Conservation (phyloP, 1,140 invertebrate genomes). For the Drosophila mauritiana region DNA sequence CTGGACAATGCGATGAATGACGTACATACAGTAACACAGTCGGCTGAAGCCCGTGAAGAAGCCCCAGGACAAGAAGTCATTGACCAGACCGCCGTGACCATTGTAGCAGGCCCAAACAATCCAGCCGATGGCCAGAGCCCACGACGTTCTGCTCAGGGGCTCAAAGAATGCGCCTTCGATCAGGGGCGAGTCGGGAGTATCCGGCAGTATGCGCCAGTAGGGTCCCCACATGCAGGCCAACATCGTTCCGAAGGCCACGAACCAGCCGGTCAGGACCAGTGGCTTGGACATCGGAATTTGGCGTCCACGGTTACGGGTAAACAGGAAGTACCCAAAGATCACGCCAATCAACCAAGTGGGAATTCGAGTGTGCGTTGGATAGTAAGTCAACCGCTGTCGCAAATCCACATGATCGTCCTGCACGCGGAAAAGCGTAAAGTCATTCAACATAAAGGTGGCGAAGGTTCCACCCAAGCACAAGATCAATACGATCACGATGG, state of each 20-base stretch:
- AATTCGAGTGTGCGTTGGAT: constrained; percentile 85
- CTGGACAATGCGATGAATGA: constrained; percentile 86
- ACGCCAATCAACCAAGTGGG: constrained; percentile 87
- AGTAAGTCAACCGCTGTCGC: constrained; percentile 77
- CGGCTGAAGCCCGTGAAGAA: constrained; percentile 88
- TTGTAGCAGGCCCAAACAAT: constrained; percentile 89
- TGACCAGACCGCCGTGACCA: constrained; percentile 88
- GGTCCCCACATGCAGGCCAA: constrained; percentile 85
- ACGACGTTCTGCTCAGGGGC: constrained; percentile 88
- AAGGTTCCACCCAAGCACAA: constrained; percentile 87
- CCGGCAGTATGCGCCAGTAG: constrained; percentile 87
- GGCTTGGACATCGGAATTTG: constrained; percentile 70
- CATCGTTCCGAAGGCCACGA: constrained; percentile 85
- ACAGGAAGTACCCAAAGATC: constrained; percentile 86
- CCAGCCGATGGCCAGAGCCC: constrained; percentile 89
- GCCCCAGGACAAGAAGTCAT: constrained; percentile 88
- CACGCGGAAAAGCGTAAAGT: constrained; percentile 83
- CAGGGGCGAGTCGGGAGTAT: constrained; percentile 86
- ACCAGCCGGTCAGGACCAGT: constrained; percentile 72
- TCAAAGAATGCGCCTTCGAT: constrained; percentile 89
- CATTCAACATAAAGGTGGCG: constrained; percentile 88
- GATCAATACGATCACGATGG: constrained; percentile 86
- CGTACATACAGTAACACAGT: constrained; percentile 90
- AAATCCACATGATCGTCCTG: constrained; percentile 82
- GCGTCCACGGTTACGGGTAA: constrained; percentile 73